Evolutionary conservation across 2,888 invertebrate genomes (phyloP).

Genomic region (Neoitamus cyanurus): DNA sequence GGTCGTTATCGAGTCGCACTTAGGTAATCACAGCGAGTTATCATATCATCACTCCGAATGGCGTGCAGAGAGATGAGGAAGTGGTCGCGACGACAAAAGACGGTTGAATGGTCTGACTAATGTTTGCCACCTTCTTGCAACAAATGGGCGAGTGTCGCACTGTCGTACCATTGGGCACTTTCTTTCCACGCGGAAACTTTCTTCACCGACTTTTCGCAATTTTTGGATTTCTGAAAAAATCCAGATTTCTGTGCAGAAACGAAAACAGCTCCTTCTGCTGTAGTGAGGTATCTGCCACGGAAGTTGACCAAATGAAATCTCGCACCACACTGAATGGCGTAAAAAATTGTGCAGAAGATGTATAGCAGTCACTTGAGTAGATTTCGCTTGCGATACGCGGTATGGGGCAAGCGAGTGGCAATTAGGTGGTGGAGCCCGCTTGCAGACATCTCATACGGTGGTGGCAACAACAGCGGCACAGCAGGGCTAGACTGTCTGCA

Average conservation of each 20-base stretch:
- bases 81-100: not conserved
- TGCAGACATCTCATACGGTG: not conserved
- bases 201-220: not conserved
- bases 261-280: not conserved
- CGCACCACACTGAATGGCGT: constrained; percentile 6
- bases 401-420: not conserved
- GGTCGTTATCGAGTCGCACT: not conserved
- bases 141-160: not conserved
- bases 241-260: not conserved
- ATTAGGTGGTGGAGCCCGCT: not conserved
- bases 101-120: not conserved
- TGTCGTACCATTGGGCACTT: not conserved
- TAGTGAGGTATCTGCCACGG: not conserved
- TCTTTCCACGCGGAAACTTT: not conserved
- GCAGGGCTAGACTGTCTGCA: constrained; percentile 11
- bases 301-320: constrained; percentile 23
- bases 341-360: not conserved
- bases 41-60: not conserved
- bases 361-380: not conserved
- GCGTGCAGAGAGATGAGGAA: not conserved
- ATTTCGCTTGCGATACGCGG: constrained; percentile 10
- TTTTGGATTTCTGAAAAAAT: not conserved
- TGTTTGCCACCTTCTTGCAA: not conserved
- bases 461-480: not conserved
- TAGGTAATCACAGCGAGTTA: not conserved